These are phyloP conservation scores for Neopipo cinnamomea DNA, from an alignment of 2,113 vertebrate genomes.

Conservation along the genomic window DNA sequence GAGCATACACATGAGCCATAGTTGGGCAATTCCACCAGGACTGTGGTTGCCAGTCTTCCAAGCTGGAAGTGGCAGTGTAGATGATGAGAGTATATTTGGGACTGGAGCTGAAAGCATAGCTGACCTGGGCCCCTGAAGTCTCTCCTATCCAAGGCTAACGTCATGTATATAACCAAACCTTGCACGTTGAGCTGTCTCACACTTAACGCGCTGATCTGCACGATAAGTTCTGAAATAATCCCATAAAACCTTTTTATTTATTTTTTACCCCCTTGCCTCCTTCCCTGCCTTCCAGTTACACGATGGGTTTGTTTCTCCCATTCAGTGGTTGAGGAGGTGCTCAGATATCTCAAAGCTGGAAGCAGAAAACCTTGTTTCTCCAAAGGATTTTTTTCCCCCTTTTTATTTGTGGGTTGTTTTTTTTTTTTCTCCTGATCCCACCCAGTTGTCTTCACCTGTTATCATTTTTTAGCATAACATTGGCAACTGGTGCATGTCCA, in stretches of 20 bases:
- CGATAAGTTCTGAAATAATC: conserved; percentile 66
- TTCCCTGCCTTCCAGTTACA: conserved; percentile 6
- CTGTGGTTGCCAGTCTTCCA: conserved; percentile 44
- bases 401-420: neutral
- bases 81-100: neutral
- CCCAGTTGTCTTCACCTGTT: neutral
- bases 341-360: neutral
- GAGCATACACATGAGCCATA: conserved; percentile 28
- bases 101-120: conserved; percentile 43
- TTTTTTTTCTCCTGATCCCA: neutral
- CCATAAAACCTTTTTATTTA: conserved; percentile 49
- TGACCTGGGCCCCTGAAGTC: conserved; percentile 80
- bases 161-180: conserved; percentile 74
- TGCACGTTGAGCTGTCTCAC: conserved; percentile 79
- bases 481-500: conserved; percentile 35
- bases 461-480: accelerated
- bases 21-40: conserved; percentile 57
- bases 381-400: neutral
- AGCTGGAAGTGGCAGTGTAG: neutral
- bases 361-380: conserved; percentile 27
- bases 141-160: conserved; percentile 75
- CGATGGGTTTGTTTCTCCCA: neutral
- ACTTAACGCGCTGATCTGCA: conserved; percentile 77
- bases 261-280: conserved; percentile 46
- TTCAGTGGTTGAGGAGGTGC: neutral